Evolutionary conservation across 2,888 invertebrate genomes (phyloP).

Genomic region (Cephus pulcher): DNA sequence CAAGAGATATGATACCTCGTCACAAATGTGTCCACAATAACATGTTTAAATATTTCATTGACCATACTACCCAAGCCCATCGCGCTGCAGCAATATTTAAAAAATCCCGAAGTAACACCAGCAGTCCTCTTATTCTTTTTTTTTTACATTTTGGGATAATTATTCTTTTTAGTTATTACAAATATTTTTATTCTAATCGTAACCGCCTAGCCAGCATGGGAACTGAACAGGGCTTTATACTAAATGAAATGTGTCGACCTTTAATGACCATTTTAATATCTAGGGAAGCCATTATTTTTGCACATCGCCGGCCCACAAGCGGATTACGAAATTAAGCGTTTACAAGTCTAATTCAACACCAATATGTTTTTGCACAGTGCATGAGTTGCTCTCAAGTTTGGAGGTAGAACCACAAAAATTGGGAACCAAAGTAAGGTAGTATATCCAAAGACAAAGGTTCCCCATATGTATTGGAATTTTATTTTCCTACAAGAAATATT

Average conservation of each 20-base stretch:
- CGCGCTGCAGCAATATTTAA: background rate
- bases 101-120: background rate
- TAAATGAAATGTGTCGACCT: background rate
- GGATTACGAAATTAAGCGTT: constrained; percentile 31
- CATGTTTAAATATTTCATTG: background rate
- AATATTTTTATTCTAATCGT: background rate
- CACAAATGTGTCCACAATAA: background rate
- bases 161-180: background rate
- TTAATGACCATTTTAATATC: background rate
- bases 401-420: constrained; percentile 45
- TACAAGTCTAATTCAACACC: constrained; percentile 29
- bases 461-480: background rate
- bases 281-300: background rate
- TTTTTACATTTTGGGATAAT: background rate
- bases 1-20: background rate
- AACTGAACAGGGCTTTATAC: background rate
- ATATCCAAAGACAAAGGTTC: background rate
- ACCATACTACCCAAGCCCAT: background rate
- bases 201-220: background rate
- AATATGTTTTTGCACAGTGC: constrained; percentile 50
- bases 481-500: background rate
- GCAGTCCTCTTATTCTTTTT: background rate
- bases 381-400: constrained; percentile 54
- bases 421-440: constrained; percentile 44
- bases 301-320: background rate